Base-by-base conservation (phyloP, 2,888 invertebrate species). In the Acanthoscelides obtectus region DNA sequence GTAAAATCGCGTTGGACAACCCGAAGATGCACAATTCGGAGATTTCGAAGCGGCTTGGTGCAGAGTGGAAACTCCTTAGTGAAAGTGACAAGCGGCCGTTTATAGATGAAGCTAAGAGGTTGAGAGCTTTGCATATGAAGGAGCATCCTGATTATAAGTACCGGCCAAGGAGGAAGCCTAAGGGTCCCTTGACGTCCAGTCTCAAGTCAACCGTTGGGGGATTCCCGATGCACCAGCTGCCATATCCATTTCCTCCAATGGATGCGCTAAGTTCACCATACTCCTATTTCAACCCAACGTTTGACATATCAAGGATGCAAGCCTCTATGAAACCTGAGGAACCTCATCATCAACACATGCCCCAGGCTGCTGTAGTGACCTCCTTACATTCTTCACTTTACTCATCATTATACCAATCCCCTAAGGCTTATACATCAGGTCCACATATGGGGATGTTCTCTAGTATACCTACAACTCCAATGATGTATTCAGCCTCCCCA, bases 141-240 rank as follows among this genome's bases (percentile, higher is more conserved):
- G 94, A 95, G 82, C 94, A 96, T 82, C 96, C 96, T 0, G 94
- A 96, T 83, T 96, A 96, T 87, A 96, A 96, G 86, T 96, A 95
- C 87, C 87, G 95, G 71, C 95, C 95, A 72, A 88, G 94, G 77
- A 89, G 94, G 85, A 95, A 95, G 87, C 93, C 94, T 70, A 94
- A 94, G 84, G 90, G 92, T 3, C 90, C 92, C 0, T 86, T 92
- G 6, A 86, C 87, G 8, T 78, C 84, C 73, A 77, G 84, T 69
- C 77, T 83, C 27, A 80, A 79, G 70, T 74, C 77, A 1, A 72
- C 72, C 2, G 73, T 78, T 67, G 71, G 72, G n/a, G 89, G 88
- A 0, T 92, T 91, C 82, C 87, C 90, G 0, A 90, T 90, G 77
- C 90, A 92, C 81, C 90, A 89, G 76, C 89, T 89, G 75, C 88